These are phyloP conservation scores for Drosophila hydei DNA, from an alignment of 1,140 invertebrate species.

Conservation along the genomic window DNA sequence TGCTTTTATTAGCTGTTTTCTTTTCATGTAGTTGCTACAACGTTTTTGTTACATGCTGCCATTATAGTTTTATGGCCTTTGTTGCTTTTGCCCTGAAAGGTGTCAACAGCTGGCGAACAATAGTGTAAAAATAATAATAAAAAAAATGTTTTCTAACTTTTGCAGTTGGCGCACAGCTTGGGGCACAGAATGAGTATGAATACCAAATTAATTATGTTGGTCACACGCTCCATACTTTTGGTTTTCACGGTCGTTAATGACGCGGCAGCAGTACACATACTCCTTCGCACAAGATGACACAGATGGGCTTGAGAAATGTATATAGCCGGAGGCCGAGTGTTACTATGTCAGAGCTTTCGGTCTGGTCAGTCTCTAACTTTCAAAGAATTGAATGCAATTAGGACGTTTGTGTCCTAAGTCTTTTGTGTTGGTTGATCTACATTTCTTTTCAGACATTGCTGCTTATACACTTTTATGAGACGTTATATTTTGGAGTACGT, in stretches of 20 bases:
- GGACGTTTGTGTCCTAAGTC: constrained; percentile 2
- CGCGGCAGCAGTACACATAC: constrained; percentile 22
- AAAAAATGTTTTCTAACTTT: constrained; percentile 58
- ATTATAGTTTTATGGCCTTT: constrained; percentile 46
- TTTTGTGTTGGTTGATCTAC: not conserved
- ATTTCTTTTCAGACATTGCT: not conserved
- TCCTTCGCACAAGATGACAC: constrained; percentile 7
- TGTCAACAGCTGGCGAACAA: constrained; percentile 58
- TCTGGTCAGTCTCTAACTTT: not conserved
- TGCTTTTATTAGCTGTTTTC: constrained; percentile 47
- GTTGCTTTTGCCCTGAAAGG: constrained; percentile 72
- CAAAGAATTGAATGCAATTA: no score
- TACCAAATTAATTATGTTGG: constrained; percentile 79
- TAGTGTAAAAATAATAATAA: not conserved
- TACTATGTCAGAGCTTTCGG: not conserved
- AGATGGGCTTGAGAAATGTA: constrained; percentile 18
- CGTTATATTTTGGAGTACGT: no score
- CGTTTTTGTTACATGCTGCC: constrained; percentile 34
- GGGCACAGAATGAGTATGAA: constrained; percentile 48
- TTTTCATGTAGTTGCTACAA: constrained; percentile 14
- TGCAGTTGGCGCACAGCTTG: constrained; percentile 39
- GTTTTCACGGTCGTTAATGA: constrained; percentile 78
- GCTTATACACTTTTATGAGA: no score
- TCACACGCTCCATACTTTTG: constrained; percentile 72
- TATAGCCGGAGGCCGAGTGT: not conserved